These are phyloP conservation scores for Saccopteryx bilineata DNA, from an alignment of 2,113 vertebrate genomes.

Conservation along the genomic window DNA sequence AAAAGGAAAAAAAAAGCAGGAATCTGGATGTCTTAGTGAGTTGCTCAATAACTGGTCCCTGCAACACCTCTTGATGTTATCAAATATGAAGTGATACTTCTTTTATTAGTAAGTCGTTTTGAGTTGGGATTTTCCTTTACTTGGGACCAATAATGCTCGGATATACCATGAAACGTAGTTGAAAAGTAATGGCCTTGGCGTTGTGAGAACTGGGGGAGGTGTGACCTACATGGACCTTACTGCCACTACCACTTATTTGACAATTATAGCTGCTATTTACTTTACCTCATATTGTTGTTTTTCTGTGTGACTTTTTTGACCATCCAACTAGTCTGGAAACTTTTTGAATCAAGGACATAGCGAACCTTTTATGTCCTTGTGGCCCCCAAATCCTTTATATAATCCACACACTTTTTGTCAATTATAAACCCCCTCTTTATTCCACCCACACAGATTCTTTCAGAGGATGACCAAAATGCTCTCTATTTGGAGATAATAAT, in stretches of 20 bases:
- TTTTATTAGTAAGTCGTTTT: neutral
- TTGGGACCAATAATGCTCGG: neutral
- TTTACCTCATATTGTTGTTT: neutral
- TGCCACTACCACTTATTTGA: neutral
- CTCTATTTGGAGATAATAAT: conserved; percentile 78
- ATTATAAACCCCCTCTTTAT: neutral
- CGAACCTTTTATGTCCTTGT: conserved; percentile 33
- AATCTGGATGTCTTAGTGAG: conserved; percentile 12
- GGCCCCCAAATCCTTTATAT: neutral
- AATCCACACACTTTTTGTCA: conserved; percentile 51
- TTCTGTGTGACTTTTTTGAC: conserved; percentile 10
- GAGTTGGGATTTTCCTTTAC: neutral
- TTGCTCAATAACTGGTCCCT: neutral
- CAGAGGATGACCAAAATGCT: conserved; percentile 61
- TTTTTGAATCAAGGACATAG: conserved; percentile 22
- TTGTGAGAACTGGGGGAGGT: neutral
- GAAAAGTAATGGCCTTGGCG: neutral
- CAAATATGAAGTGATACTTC: neutral
- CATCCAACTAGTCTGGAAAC: neutral
- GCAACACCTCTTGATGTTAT: neutral
- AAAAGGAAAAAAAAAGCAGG: neutral
- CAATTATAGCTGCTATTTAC: conserved; percentile 2
- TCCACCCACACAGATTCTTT: conserved; percentile 64
- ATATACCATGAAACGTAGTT: conserved; percentile 10
- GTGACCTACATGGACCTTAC: neutral